Evolutionary conservation across 2,113 vertebrate genomes (phyloP).

Genomic region (Falcunculus frontatus): DNA sequence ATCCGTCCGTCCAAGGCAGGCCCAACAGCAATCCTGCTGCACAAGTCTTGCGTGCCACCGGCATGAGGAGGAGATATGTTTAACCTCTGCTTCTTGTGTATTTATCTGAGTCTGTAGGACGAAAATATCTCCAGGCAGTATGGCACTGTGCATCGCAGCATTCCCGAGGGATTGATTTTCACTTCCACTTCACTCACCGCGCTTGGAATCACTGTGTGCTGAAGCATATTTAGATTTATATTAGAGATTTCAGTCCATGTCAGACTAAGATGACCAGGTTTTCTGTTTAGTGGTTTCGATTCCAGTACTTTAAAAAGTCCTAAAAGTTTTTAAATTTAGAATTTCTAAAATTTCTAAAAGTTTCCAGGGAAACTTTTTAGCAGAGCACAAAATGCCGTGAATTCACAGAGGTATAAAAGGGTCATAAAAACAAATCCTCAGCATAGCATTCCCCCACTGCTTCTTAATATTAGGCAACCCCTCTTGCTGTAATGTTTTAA

Average conservation of each 20-base stretch:
- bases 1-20: not conserved
- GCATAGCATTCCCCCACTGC: not conserved
- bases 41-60: not conserved
- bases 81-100: not conserved
- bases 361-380: not conserved
- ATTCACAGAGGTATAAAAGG: not conserved
- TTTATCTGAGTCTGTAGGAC: not conserved
- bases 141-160: not conserved
- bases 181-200: not conserved
- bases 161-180: not conserved
- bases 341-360: not conserved
- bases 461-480: not conserved
- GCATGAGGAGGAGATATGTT: not conserved
- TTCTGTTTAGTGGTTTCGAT: not conserved
- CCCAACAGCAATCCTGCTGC: not conserved
- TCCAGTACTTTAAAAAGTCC: not conserved
- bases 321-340: not conserved
- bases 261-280: not conserved
- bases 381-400: not conserved
- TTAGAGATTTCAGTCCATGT: not conserved
- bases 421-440: not conserved
- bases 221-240: not conserved
- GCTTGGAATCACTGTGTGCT: not conserved
- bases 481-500: not conserved
- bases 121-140: not conserved